Evolutionary conservation across 2,888 invertebrate species (phyloP), one percentile per base, ranked within the genome.

Genomic region (Patella depressa): DNA sequence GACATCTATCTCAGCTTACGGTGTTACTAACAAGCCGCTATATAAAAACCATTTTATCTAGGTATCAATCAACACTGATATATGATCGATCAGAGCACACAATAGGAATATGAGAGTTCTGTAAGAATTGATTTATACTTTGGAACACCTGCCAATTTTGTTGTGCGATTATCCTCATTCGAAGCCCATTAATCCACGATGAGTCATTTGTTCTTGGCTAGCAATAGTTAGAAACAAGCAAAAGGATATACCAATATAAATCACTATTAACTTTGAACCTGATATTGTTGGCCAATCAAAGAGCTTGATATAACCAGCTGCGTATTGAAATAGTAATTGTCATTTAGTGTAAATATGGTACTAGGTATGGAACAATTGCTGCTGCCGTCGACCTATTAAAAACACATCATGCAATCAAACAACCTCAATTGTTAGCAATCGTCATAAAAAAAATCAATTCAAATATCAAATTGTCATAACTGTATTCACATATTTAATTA

Each of bases 171-270:
- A 82, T 78, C 78, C 78, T 76, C 78, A 78, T 80, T 81, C 78
- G 74, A 79, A 79, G 78, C 79, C 81, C 81, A 82, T 82, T 82
- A 79, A 82, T 82, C 59, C 55, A 57, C 59, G 75, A 77, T 79
- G 80, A 82, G 75, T 80, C 82, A 82, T 76, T 77, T 78, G 71
- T 78, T 82, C 78, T 73, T 55, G 53, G 65, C 71, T 55, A 74
- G 54, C 75, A 78, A 76, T 69, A 69, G 57, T 53, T 69, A 19
- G 34, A 69, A 53, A 65, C 59, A 59, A 24, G 24, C 73, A 54
- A 53, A 70, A 69, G 76, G 72, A 76, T 72, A 76, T 76, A 76
- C 73, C 54, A 24, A 19, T 54, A 73, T 73, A 73, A 73, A 73
- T 73, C 73, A 54, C 73, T 53, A 73, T 53, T 73, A 73, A 54